Evolutionary conservation across 64 coral and sea anemone genomes (phyloP), one percentile per base, ranked within the genome.

Genomic region (Montipora efflorescens): DNA sequence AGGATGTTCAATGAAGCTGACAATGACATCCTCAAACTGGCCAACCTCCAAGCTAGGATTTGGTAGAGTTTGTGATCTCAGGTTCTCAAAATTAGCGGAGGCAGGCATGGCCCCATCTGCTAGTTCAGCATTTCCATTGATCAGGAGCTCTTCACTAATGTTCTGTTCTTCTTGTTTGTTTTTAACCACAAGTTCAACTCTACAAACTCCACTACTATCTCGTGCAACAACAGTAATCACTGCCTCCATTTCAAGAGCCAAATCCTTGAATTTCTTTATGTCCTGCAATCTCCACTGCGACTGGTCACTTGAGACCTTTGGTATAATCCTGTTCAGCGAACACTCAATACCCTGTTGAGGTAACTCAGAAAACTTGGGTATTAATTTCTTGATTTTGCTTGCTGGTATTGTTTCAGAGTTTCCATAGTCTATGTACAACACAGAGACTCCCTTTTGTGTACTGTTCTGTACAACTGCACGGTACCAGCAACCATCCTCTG

Each of bases 391-490:
- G 12, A 99, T 89, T 47, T 82, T 91, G 43, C 59, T 92, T 8
- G 87, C 75, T 50, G 92, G 84, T 23, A 99, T 21, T 8, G 50
- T 72, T 61, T 99, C 97, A 77, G 84, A 92, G 73, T 99, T 99
- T 1, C 97, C 97, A 92, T 99, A 99, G 75, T 99, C 97, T 61
- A 99, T 83, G 94, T 94, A 99, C 89, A 89, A 79, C 18, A 99
- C 95, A 85, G 87, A 74, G 4, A 99, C 79, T 50, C 92, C 92
- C 8, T 80, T 72, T 1, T 6, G 10, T 18, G 20, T 19, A 50
- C 94, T 82, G 44, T 90, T 80, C 2, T 67, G 75, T 3, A 91
- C 92, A 18, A 94, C n/a, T 81, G 94, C 97, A 76, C 97, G 82
- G 45, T 99, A 99, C 97, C 97, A 99, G 48, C 94, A 93, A 21